These are phyloP conservation scores for Calycopis cecrops DNA, from an alignment of 1,140 invertebrate genomes.

Conservation along the genomic window DNA sequence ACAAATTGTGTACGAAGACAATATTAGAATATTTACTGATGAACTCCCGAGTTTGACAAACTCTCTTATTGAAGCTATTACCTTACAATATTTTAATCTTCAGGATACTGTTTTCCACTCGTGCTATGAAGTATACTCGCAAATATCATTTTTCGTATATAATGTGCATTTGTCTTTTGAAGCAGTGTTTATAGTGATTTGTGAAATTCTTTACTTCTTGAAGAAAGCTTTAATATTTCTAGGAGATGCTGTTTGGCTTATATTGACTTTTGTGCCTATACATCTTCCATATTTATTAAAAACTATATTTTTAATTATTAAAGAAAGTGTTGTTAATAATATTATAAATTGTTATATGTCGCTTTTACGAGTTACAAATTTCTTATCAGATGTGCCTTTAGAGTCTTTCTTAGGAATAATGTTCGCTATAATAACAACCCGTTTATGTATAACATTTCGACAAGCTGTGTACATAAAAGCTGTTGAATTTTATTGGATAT, in stretches of 20 bases:
- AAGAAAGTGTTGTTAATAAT: slow-evolving; percentile 29
- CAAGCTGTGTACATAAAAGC: slow-evolving; percentile 37
- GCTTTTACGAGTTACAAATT: slow-evolving; percentile 56
- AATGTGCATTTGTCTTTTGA: slow-evolving; percentile 34
- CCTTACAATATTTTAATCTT: slow-evolving; percentile 32
- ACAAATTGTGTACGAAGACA: slow-evolving; percentile 64
- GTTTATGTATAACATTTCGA: slow-evolving; percentile 51
- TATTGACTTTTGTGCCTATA: slow-evolving; percentile 59
- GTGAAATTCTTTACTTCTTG: slow-evolving; percentile 41
- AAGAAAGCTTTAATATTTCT: slow-evolving; percentile 49
- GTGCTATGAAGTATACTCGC: slow-evolving; percentile 27
- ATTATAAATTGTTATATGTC: slow-evolving; percentile 46
- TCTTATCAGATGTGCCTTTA: slow-evolving; percentile 65
- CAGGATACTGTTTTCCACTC: slow-evolving; percentile 30
- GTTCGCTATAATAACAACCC: slow-evolving; percentile 46
- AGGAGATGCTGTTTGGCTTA: slow-evolving; percentile 55
- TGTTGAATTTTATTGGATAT: slow-evolving; percentile 44
- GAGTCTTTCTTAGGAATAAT: slow-evolving; percentile 61
- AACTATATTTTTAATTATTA: slow-evolving; percentile 34
- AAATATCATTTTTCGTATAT: slow-evolving; percentile 26
- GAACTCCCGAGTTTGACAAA: slow-evolving; percentile 46
- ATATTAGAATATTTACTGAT: slow-evolving; percentile 53
- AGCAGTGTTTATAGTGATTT: slow-evolving; percentile 32
- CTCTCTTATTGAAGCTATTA: slow-evolving; percentile 31
- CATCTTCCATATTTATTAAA: slow-evolving; percentile 52